Base-by-base conservation (phyloP, 53 echinoderm and acorn worm species). In the Hippasteria phrygiana region DNA sequence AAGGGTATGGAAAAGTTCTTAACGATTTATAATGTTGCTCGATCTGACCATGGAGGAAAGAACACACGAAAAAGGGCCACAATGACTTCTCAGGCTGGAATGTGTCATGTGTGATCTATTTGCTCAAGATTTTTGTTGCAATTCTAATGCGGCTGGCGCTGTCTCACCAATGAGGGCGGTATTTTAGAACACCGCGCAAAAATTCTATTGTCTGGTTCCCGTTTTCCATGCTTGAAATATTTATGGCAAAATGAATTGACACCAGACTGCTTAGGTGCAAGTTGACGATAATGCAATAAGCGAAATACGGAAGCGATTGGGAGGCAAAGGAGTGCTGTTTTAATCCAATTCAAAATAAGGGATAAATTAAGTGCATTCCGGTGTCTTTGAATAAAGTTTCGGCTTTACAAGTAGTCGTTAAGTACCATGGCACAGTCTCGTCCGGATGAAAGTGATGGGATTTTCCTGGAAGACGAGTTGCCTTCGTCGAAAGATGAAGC, bases 391-490 rank as follows among this genome's bases (percentile, higher is more conserved):
- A 59, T 11, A 59, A 59, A 18, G 3, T 20, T 18, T 24, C 24
- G 18, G 9, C 59, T 66, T 32, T 13, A 24, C 48, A 22, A 32
- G 47, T 46, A 48, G 31, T 48, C 75, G 16, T 80, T 43, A 20
- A 29, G 31, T 67, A 88, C n/a, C 45, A 89, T 80, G 80, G 89
- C 89, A 41, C 32, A 67, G 11, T 28, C 80, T 14, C 71, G 42
- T 35, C 26, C 29, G 65, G 95, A 95, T 31, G 93, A 93, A 56
- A 91, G 86, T 40, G 95, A 95, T 74, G 95, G 95, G 28, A 55
- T 87, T 66, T 92, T 95, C 66, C 89, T 92, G 41, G 91, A 90
- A 85, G 87, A 90, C 47, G 91, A 71, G 20, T 40, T 83, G 33
- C 66, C 88, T 7, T 38, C 80, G 55, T 32, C 90, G 29, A 41